Evolutionary conservation across 2,113 vertebrate species (phyloP), one percentile per base, ranked within the genome.

Genomic region (Seriola aureovittata): DNA sequence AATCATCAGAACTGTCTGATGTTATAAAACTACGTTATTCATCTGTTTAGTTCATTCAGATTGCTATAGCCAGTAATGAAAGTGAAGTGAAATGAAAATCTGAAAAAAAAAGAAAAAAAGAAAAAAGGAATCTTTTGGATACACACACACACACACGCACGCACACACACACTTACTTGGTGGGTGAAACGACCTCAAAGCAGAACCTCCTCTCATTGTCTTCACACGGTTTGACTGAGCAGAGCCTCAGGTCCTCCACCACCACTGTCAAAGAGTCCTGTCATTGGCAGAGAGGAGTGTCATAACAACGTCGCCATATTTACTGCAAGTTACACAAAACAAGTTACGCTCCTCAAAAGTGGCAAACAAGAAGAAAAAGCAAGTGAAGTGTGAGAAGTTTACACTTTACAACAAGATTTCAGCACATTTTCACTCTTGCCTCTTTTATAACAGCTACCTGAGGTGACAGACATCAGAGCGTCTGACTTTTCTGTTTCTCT

Each of bases 101-200:
- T 42, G 40, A 11, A 4, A 4, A 38, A 5, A 38, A 29, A 25
- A 25, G 1, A 23, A 23, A 23, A 23, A 23, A 23, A 23, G 23
- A 23, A 23, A 29, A 29, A 29, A 29, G 29, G 29, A 29, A 29
- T 29, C 29, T 29, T 29, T 29, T 29, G 55, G 25, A 6, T 29
- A 29, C 29, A 29, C 29, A 29, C 29, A 29, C 25, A 29, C 25
- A 29, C 29, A 2, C 29, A 29, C 29, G 2, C 29, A 29, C 29
- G 67, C 42, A 52, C 34, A 57, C 8, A 73, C 50, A 84, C 16
- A 89, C 95, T 95, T 87, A 99, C 98, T 99, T 99, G n/a, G 97
- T 99, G 55, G 98, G 98, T 25, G 98, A 99, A 85, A 99, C 98
- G 80, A 99, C 98, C 84, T 99, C 98, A 63, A 99, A 99, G 91